Percentiles rank a stretch among this genome's conserved stretches.
Evolutionary conservation across 2,797 vertebrate genomes (phyloP).

Genomic region (Coendou prehensilis): DNA sequence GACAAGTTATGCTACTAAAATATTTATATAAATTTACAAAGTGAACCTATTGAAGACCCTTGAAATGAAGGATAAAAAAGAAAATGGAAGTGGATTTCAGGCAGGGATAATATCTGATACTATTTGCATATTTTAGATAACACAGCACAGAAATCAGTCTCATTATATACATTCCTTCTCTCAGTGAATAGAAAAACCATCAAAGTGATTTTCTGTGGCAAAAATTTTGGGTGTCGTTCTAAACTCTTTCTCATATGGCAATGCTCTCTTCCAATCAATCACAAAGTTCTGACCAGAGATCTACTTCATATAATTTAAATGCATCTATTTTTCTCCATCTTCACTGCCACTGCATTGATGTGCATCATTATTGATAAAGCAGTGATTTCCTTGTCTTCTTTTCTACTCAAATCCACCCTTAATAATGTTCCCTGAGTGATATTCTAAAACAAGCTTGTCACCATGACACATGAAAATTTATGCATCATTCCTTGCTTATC

Average conservation of each 20-base stretch:
- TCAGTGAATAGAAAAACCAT: not conserved
- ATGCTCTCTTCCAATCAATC: not conserved
- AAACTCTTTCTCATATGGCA: not conserved
- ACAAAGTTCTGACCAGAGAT: not conserved
- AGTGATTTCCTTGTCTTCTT: not conserved
- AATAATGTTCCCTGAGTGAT: not conserved
- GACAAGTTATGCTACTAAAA: not conserved
- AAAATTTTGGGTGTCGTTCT: not conserved
- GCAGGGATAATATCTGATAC: too few species aligned
- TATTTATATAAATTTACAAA: not conserved
- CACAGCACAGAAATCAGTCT: not conserved
- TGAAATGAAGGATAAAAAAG: not conserved
- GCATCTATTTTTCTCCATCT: not conserved
- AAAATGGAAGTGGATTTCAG: not conserved
- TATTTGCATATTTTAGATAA: not conserved
- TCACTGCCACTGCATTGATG: not conserved
- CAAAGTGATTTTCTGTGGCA: not conserved
- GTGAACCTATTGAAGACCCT: not conserved
- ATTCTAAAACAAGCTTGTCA: not conserved
- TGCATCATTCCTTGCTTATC: rapidly evolving
- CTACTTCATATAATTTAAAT: not conserved
- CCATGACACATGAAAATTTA: not conserved
- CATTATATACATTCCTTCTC: not conserved
- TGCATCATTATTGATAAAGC: not conserved
- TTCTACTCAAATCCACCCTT: not conserved